Percentiles rank a stretch among this genome's conserved stretches.
phyloP scores from a whole-genome alignment of 2,888 invertebrate species.

The Aleiodes leptofemur region DNA sequence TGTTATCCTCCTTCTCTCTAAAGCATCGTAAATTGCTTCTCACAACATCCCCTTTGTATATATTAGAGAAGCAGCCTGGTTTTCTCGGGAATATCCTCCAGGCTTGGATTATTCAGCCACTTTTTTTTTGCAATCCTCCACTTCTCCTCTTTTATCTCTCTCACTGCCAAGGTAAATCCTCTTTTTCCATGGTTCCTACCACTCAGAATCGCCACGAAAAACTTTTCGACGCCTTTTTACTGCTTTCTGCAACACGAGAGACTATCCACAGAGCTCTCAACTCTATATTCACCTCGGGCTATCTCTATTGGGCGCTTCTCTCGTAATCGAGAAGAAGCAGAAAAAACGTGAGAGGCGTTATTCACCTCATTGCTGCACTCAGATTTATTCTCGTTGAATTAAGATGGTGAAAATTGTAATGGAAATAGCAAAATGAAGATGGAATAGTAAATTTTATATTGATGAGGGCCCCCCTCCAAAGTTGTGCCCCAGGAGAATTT shows the following conservation, averaged over 20 bases:
- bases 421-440: too few relatives aligned
- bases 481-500: too few relatives aligned
- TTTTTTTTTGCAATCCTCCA: slow-evolving; percentile 32
- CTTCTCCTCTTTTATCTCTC: neutral
- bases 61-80: slow-evolving; percentile 21
- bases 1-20: slow-evolving; percentile 10
- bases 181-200: neutral
- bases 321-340: slow-evolving; percentile 24
- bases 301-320: neutral
- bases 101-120: slow-evolving; percentile 54
- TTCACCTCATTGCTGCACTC: slow-evolving; percentile 1
- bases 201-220: slow-evolving; percentile 30
- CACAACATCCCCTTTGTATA: slow-evolving; percentile 31
- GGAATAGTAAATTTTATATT: too few relatives aligned
- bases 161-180: slow-evolving; percentile 16
- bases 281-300: slow-evolving; percentile 27
- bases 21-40: slow-evolving; percentile 24
- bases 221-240: slow-evolving; percentile 45
- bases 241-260: slow-evolving; percentile 11
- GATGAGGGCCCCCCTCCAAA: too few relatives aligned
- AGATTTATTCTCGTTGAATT: neutral
- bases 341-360: slow-evolving; percentile 29
- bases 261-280: slow-evolving; percentile 32
- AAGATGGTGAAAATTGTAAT: too few relatives aligned
- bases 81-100: slow-evolving; percentile 20